A percentile compares a stretch with the other conserved stretches of the same genome.
Conservation (phyloP, 2,888 invertebrate species). For the Pterobdella sp. region DNA sequence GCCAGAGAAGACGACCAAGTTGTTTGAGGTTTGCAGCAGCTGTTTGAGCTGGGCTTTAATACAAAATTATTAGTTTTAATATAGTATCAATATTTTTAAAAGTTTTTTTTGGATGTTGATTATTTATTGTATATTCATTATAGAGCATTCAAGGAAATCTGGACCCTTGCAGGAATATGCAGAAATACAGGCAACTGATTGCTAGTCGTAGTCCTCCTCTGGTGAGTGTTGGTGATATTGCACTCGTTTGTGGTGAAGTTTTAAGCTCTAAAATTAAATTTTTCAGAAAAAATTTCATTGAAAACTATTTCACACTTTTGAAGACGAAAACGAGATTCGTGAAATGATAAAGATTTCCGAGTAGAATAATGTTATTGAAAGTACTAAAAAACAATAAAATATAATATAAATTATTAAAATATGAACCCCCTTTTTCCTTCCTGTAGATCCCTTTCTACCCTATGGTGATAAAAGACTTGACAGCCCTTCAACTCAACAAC, state of each 20-base stretch:
- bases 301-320: no score
- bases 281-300: no score
- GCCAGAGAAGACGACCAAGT: constrained; percentile 80
- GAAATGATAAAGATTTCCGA: no score
- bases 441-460: constrained; percentile 58
- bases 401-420: no score
- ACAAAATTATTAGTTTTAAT: neutral
- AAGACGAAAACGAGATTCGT: no score
- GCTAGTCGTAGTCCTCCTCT: constrained; percentile 78
- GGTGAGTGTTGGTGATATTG: constrained; percentile 55
- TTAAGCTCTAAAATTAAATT: neutral
- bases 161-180: constrained; percentile 98
- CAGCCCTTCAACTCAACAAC: constrained; percentile 94
- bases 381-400: no score
- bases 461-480: constrained; percentile 67
- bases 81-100: neutral
- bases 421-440: neutral
- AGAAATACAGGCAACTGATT: constrained; percentile 88
- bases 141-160: constrained; percentile 83
- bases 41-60: neutral
- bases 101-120: neutral
- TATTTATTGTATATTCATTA: constrained; percentile 22
- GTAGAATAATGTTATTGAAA: no score
- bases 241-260: neutral
- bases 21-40: constrained; percentile 61